phyloP scores from a whole-genome alignment of 2,888 invertebrate genomes.

The Hofmannophila pseudospretella region DNA sequence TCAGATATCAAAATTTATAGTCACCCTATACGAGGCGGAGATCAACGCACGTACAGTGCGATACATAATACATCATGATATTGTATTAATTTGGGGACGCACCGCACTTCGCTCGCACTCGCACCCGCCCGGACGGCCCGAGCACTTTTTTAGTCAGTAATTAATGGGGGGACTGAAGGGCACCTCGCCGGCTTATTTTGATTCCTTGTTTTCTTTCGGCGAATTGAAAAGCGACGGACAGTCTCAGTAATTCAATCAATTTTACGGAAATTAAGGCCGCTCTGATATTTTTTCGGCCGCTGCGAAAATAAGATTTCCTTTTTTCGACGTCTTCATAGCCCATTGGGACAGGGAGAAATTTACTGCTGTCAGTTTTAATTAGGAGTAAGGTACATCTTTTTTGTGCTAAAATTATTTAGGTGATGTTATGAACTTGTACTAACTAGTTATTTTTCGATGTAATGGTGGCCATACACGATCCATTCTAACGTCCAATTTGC shows the following conservation, averaged over 20 bases:
- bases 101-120: constrained; percentile 11
- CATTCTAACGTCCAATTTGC: too few relatives aligned
- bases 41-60: constrained; percentile 23
- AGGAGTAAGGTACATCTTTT: too few relatives aligned
- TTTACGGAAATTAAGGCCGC: constrained; percentile 24
- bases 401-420: too few relatives aligned
- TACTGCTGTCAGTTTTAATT: constrained; percentile 9
- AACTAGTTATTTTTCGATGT: too few relatives aligned
- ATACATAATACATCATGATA: constrained; percentile 39
- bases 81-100: constrained; percentile 26
- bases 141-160: constrained; percentile 35
- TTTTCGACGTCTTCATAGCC: too few relatives aligned
- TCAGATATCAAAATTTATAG: constrained; percentile 12
- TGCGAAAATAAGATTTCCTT: constrained; percentile 11
- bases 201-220: constrained; percentile 33
- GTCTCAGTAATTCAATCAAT: constrained; percentile 33
- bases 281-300: constrained; percentile 24
- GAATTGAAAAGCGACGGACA: constrained; percentile 23
- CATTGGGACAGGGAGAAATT: constrained; percentile 7
- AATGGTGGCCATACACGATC: too few relatives aligned
- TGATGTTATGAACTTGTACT: too few relatives aligned
- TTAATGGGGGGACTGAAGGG: constrained; percentile 35
- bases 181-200: constrained; percentile 32
- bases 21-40: constrained; percentile 30
- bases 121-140: constrained; percentile 11